These are phyloP conservation scores for Cheilosia soror DNA, from an alignment of 2,888 invertebrate genomes.

Conservation along the genomic window DNA sequence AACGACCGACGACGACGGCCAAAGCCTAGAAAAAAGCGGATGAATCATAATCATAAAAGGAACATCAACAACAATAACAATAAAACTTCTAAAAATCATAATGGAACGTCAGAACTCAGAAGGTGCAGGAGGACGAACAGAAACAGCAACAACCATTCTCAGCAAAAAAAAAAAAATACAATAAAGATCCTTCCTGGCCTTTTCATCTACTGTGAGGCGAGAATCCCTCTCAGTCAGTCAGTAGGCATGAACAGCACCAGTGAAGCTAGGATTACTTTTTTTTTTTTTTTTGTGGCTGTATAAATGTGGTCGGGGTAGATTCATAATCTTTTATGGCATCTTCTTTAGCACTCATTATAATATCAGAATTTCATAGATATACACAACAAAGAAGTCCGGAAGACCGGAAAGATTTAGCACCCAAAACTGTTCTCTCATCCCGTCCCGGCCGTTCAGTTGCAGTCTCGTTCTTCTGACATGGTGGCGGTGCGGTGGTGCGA, in stretches of 20 bases:
- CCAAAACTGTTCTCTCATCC: slow-evolving; percentile 41
- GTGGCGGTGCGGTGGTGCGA: background rate
- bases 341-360: slow-evolving; percentile 71
- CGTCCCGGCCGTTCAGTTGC: slow-evolving; percentile 36
- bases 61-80: slow-evolving; percentile 75
- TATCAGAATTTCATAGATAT: slow-evolving; percentile 70
- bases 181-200: slow-evolving; percentile 51
- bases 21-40: slow-evolving; percentile 40
- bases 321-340: slow-evolving; percentile 72
- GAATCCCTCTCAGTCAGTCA: slow-evolving; percentile 31
- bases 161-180: slow-evolving; percentile 31
- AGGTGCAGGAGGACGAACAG: slow-evolving; percentile 17
- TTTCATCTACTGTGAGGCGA: slow-evolving; percentile 15
- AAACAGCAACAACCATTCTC: slow-evolving; percentile 32
- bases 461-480: slow-evolving; percentile 1
- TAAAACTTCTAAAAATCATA: slow-evolving; percentile 75
- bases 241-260: slow-evolving; percentile 29
- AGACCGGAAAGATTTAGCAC: slow-evolving; percentile 73
- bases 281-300: slow-evolving; percentile 9
- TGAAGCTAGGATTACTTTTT: slow-evolving; percentile 36
- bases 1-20: slow-evolving; percentile 10
- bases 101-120: slow-evolving; percentile 41
- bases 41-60: slow-evolving; percentile 74
- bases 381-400: slow-evolving; percentile 67
- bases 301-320: slow-evolving; percentile 49